Percentiles rank a stretch among this genome's conserved stretches.
phyloP scores from a whole-genome alignment of 2,113 vertebrate species.

The Patagioenas fasciata region DNA sequence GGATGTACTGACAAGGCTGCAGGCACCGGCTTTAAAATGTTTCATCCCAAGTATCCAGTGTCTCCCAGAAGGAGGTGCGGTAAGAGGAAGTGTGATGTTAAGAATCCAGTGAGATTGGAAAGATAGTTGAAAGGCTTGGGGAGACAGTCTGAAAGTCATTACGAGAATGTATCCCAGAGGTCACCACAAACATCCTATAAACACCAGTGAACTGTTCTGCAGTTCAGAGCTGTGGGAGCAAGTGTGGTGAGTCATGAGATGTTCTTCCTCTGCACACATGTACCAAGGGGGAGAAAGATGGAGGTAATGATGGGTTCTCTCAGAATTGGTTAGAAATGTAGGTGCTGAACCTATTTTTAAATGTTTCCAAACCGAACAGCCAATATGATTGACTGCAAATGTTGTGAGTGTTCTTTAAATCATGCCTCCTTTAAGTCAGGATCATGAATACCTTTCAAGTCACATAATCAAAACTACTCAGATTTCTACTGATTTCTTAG shows the following conservation, averaged over 20 bases:
- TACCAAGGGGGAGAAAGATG: background rate
- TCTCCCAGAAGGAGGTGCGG: conserved; percentile 79
- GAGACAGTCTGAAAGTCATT: conserved; percentile 78
- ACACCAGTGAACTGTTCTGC: conserved; percentile 49
- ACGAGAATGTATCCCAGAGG: conserved; percentile 58
- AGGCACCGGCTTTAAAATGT: conserved; percentile 61
- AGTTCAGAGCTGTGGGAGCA: conserved; percentile 37
- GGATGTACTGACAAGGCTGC: conserved; percentile 61
- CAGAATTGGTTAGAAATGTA: background rate
- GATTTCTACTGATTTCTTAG: background rate
- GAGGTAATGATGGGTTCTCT: background rate
- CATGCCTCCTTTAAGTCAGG: background rate
- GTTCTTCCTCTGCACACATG: fast-evolving
- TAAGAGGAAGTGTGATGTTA: conserved; percentile 78
- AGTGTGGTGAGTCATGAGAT: conserved; percentile 14
- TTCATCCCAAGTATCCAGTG: conserved; percentile 74
- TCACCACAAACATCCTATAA: conserved; percentile 64
- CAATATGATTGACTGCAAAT: background rate
- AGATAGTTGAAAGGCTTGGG: conserved; percentile 69
- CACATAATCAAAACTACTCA: background rate
- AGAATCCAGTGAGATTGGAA: conserved; percentile 76
- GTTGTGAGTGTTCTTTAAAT: background rate
- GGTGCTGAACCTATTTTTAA: background rate
- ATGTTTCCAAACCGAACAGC: background rate
- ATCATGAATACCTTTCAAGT: background rate